Percentiles rank a stretch among this genome's conserved stretches.
Conservation (phyloP, 1,140 invertebrate genomes). For the Drosophila saltans region DNA sequence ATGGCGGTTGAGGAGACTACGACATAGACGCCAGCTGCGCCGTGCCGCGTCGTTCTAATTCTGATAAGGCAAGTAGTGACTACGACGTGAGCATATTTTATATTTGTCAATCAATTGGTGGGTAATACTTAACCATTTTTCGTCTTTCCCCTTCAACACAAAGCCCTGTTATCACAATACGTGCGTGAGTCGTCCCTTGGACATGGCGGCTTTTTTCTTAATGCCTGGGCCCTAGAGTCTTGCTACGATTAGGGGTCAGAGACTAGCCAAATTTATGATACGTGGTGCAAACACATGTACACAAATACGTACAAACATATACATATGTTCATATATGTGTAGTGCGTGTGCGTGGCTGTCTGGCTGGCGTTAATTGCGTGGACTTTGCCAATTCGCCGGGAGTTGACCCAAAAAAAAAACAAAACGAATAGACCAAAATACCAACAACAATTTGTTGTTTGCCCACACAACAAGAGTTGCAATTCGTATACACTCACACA, state of each 20-base stretch:
- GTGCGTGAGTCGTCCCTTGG: slow-evolving; percentile 15
- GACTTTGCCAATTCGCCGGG: slow-evolving; percentile 9
- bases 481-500: background rate
- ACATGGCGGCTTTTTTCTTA: background rate
- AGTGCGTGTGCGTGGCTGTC: slow-evolving; percentile 2
- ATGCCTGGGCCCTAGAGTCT: background rate
- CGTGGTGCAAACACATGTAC: slow-evolving; percentile 1
- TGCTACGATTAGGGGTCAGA: background rate
- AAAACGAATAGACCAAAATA: background rate
- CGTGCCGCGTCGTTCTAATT: too few relatives aligned
- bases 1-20: background rate
- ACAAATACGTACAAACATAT: slow-evolving; percentile 4
- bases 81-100: slow-evolving; percentile 18
- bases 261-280: slow-evolving; percentile 17
- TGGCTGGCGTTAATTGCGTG: background rate
- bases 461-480: background rate
- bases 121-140: background rate
- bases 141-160: slow-evolving; percentile 9
- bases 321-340: background rate
- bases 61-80: slow-evolving; percentile 24
- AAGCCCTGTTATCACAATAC: slow-evolving; percentile 50
- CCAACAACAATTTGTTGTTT: background rate
- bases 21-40: slow-evolving; percentile 13
- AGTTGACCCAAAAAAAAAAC: background rate
- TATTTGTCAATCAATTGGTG: slow-evolving; percentile 43